Evolutionary conservation across 2,888 invertebrate species (phyloP).

Genomic region (Steinernema hermaphroditum): DNA sequence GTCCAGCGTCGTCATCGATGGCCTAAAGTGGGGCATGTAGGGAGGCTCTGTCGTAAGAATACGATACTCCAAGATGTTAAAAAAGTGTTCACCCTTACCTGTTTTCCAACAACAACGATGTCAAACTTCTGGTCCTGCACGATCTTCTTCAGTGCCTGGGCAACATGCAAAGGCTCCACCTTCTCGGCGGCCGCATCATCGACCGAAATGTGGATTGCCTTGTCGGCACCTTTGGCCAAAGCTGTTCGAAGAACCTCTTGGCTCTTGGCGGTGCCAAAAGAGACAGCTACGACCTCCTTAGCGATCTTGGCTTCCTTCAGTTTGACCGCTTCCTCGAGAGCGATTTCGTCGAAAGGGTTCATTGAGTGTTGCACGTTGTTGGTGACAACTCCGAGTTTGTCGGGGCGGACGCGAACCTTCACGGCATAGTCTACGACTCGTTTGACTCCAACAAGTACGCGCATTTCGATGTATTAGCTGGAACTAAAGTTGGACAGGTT

Average conservation of each 20-base stretch:
- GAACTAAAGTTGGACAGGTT: no score
- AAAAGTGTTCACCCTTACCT: conserved; percentile 73
- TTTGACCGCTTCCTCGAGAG: conserved; percentile 94
- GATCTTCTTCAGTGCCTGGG: conserved; percentile 91
- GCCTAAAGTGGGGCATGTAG: no score
- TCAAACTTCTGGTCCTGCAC: conserved; percentile 90
- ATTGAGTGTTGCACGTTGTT: conserved; percentile 99
- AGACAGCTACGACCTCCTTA: conserved; percentile 89
- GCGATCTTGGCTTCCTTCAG: conserved; percentile 96
- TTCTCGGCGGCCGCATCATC: conserved; percentile 82
- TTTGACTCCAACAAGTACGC: conserved; percentile 94
- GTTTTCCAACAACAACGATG: conserved; percentile 90
- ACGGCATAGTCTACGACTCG: conserved; percentile 99
- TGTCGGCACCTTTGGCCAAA: conserved; percentile 94
- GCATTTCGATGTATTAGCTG: conserved; percentile 66
- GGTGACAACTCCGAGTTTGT: conserved; percentile 93
- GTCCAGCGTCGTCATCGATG: conserved; percentile 97
- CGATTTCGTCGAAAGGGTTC: conserved; percentile 99
- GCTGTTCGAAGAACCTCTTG: conserved; percentile 95
- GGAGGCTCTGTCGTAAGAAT: no score
- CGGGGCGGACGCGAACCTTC: conserved; percentile 88
- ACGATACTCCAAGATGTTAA: no score
- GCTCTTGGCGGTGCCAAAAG: conserved; percentile 91
- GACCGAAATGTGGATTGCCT: conserved; percentile 91
- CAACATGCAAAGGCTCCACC: conserved; percentile 90